Evolutionary conservation across 2,888 invertebrate genomes (phyloP).

Genomic region (Caenorhabditis plicata): DNA sequence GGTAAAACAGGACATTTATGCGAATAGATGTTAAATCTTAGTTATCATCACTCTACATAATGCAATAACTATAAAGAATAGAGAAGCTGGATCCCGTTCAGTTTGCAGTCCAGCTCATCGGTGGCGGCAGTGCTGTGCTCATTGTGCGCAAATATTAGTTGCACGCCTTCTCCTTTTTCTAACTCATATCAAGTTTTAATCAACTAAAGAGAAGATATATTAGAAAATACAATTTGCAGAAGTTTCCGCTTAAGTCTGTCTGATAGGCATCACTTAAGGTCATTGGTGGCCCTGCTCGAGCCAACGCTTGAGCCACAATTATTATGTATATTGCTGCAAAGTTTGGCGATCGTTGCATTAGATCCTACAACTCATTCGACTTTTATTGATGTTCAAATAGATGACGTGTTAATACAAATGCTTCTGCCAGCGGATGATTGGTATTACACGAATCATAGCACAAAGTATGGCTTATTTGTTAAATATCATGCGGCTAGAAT

Average conservation of each 20-base stretch:
- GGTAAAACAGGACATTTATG: slow-evolving; percentile 14
- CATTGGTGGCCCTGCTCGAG: slow-evolving; percentile 72
- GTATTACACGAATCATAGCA: slow-evolving; percentile 75
- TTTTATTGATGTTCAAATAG: slow-evolving; percentile 71
- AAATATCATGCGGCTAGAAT: slow-evolving; percentile 74
- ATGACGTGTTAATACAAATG: slow-evolving; percentile 72
- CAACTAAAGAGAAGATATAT: background rate
- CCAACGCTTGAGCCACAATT: slow-evolving; percentile 74
- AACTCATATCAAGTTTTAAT: slow-evolving; percentile 67
- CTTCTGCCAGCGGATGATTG: slow-evolving; percentile 74
- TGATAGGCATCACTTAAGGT: slow-evolving; percentile 71
- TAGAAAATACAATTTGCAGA: slow-evolving; percentile 55
- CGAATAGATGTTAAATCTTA: slow-evolving; percentile 55
- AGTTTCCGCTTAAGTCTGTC: slow-evolving; percentile 71
- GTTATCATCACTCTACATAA: slow-evolving; percentile 72
- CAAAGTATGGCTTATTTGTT: slow-evolving; percentile 73
- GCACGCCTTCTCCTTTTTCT: slow-evolving; percentile 72
- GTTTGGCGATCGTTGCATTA: slow-evolving; percentile 72
- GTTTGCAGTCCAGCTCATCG: slow-evolving; percentile 73
- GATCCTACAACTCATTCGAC: slow-evolving; percentile 71
- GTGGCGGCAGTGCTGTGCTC: slow-evolving; percentile 67
- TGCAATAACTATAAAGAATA: slow-evolving; percentile 72
- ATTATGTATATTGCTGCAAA: slow-evolving; percentile 73
- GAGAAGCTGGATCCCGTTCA: slow-evolving; percentile 71
- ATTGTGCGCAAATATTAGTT: slow-evolving; percentile 61